These are phyloP conservation scores for Linepithema humile DNA, from an alignment of 1,140 invertebrate genomes.

Conservation along the genomic window DNA sequence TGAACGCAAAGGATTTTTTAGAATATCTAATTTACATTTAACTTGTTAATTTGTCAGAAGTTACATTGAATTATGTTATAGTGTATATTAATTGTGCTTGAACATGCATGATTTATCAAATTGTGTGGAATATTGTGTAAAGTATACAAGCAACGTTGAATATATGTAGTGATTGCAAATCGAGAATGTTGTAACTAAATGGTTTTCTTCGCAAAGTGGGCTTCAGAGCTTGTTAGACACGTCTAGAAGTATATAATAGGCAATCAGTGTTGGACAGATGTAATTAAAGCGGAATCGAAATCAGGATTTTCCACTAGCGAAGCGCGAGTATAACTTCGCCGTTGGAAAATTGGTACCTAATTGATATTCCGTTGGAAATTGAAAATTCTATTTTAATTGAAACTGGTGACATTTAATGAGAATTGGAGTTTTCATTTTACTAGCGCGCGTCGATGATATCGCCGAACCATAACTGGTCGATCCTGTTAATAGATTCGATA, in stretches of 20 bases:
- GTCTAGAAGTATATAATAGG: constrained; percentile 44
- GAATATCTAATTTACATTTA: not conserved
- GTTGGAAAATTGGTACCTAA: constrained; percentile 50
- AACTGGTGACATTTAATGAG: constrained; percentile 37
- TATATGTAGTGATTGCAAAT: not conserved
- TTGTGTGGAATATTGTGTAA: not conserved
- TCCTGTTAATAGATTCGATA: constrained; percentile 1
- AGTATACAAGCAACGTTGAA: not conserved
- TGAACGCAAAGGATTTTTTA: not conserved
- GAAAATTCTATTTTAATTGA: constrained; percentile 47
- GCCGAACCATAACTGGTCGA: not conserved
- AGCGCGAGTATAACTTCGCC: constrained; percentile 3
- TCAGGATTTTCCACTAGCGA: constrained; percentile 9
- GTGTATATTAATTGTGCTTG: not conserved
- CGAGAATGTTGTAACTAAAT: not conserved
- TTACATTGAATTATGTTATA: not conserved
- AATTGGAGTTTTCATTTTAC: constrained; percentile 44
- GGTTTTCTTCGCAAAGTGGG: constrained; percentile 6
- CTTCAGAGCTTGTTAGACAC: constrained; percentile 9
- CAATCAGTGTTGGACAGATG: constrained; percentile 49
- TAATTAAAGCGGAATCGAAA: constrained; percentile 63
- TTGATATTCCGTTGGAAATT: constrained; percentile 63
- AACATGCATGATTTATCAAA: not conserved
- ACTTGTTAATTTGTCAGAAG: not conserved
- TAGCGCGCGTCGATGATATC: not conserved